Evolutionary conservation across 2,888 invertebrate genomes (phyloP).

Genomic region (Keiferia lycopersicella): DNA sequence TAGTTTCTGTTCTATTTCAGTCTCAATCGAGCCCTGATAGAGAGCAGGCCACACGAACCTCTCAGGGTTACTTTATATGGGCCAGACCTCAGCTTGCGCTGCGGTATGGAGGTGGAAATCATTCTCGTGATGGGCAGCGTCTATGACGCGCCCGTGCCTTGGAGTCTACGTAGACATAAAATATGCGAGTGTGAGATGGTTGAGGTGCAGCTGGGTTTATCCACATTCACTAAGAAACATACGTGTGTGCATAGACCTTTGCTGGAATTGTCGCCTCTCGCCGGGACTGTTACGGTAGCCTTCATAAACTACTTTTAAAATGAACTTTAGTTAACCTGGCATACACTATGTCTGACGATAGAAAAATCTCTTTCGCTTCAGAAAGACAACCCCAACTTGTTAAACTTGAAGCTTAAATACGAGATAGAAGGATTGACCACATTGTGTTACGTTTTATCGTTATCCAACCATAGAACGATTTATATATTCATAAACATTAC

Average conservation of each 20-base stretch:
- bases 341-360: not conserved
- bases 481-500: constrained; percentile 56
- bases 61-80: constrained; percentile 59
- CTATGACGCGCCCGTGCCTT: constrained; percentile 57
- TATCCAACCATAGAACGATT: constrained; percentile 65
- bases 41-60: constrained; percentile 63
- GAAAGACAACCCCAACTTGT: constrained; percentile 56
- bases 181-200: constrained; percentile 72
- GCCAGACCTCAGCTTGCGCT: constrained; percentile 63
- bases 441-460: constrained; percentile 62
- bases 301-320: too few relatives aligned
- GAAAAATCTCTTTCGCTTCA: constrained; percentile 32
- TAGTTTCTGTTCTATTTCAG: constrained; percentile 42
- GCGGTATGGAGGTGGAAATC: constrained; percentile 53
- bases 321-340: too few relatives aligned
- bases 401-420: constrained; percentile 60
- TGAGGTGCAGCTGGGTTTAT: constrained; percentile 65
- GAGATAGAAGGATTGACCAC: constrained; percentile 53
- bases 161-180: constrained; percentile 66
- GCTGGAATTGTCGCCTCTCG: constrained; percentile 57
- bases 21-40: constrained; percentile 61
- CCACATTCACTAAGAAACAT: constrained; percentile 67
- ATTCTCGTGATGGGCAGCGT: constrained; percentile 67
- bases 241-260: constrained; percentile 62
- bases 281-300: constrained; percentile 64